Percentiles rank a stretch among this genome's conserved stretches.
These are phyloP conservation scores for Fringilla coelebs DNA, from an alignment of 2,797 vertebrate species.

Conservation along the genomic window DNA sequence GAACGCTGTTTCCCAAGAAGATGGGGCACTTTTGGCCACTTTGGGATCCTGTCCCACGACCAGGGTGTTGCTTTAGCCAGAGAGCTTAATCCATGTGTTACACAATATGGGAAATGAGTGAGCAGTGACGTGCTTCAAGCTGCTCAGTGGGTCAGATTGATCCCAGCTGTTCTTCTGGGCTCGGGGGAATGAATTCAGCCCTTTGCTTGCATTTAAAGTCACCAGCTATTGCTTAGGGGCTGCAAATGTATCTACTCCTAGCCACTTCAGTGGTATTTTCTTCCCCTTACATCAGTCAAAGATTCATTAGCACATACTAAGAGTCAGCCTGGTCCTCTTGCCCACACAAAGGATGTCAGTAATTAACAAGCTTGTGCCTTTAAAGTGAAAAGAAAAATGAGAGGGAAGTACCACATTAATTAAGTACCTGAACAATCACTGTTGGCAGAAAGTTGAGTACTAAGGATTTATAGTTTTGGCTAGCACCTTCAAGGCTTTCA, in stretches of 20 bases:
- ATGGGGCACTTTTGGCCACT: background rate
- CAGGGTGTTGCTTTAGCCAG: background rate
- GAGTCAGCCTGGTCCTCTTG: background rate
- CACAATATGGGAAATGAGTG: background rate
- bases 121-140: background rate
- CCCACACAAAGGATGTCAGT: background rate
- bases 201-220: background rate
- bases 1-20: background rate
- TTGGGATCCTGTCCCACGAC: fast-evolving
- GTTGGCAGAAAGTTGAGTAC: background rate
- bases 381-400: background rate
- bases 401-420: background rate
- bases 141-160: background rate
- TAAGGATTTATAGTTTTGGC: background rate
- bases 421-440: background rate
- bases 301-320: background rate
- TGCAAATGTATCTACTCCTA: background rate
- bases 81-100: background rate
- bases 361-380: background rate
- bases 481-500: background rate
- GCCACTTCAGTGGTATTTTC: background rate
- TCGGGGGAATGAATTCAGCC: background rate
- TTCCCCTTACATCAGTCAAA: background rate
- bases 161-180: background rate
- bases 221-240: background rate